A percentile compares a stretch with the other conserved stretches of the same genome.
phyloP scores from a whole-genome alignment of 2,113 vertebrate species.

The Azemiops feae region DNA sequence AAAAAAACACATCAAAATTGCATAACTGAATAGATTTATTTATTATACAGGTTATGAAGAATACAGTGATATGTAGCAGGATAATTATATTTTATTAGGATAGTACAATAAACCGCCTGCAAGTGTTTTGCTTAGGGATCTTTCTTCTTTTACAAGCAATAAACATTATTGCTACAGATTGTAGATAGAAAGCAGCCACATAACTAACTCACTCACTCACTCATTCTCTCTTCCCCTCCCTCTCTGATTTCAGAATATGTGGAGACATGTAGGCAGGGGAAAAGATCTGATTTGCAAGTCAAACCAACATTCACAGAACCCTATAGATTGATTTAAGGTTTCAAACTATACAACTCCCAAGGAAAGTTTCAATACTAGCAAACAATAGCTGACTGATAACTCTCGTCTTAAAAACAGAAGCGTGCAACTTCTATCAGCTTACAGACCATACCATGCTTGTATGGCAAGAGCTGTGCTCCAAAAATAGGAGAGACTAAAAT shows the following conservation, averaged over 20 bases:
- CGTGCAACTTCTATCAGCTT: neutral
- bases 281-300: neutral
- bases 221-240: neutral
- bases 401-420: neutral
- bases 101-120: neutral
- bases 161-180: neutral
- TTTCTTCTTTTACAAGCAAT: neutral
- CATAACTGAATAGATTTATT: neutral
- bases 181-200: neutral
- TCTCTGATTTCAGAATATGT: neutral
- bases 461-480: neutral
- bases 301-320: neutral
- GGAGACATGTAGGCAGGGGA: neutral
- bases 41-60: neutral
- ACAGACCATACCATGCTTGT: neutral
- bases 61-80: no score
- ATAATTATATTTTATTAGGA: neutral
- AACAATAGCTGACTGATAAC: neutral
- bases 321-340: neutral
- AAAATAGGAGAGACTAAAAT: neutral
- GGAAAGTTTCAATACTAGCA: neutral
- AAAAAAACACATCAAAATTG: neutral
- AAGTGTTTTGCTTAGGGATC: neutral
- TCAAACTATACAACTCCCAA: neutral
- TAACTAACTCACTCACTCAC: no score